Base-by-base conservation (phyloP, 2,888 invertebrate species). In the Dermolepida albohirtum region DNA sequence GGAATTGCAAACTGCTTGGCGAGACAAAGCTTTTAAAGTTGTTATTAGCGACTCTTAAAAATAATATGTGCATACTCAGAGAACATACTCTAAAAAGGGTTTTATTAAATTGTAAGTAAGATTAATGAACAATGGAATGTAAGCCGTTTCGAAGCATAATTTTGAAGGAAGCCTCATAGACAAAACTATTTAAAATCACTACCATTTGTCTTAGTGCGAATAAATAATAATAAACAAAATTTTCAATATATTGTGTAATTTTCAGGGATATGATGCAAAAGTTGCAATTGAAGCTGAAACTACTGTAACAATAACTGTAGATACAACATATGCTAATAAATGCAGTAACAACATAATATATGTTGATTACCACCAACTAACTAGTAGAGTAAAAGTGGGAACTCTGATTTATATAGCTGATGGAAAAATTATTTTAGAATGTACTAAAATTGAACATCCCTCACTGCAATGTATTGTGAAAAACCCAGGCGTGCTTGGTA, bases 311-410 rank as follows among this genome's bases (percentile, higher is more conserved):
- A 81, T 98, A 64, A 92, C 96, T 0, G 97, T 94, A 0, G 93
- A 97, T 83, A 89, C 91, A 63, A 85, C 88, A 0, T 92, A 87
- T 81, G 86, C 87, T 67, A 95, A 97, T 78, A 92, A 93, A 77
- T 94, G 97, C 70, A 91, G 87, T 50, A 89, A 89, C 0, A 86
- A 90, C 29, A 82, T 87, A 8, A 86, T 99, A 22, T 98, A 86
- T 82, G 91, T 99, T 0, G 98, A 99, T 84, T 99, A 99, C 80
- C 91, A 90, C 72, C 98, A 99, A 84, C 98, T 99, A 78, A 91
- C 92, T 5, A 96, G 95, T 77, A 97, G 97, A 0, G 90, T 98
- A 57, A 89, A 92, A 82, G 87, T 89, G 7, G 97, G 96, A 70
- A 94, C 94, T 81, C 88, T 91, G 47, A 90, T 99, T 74, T 99